Base-by-base conservation (phyloP, 2,888 invertebrate genomes). In the Escarpia spicata region DNA sequence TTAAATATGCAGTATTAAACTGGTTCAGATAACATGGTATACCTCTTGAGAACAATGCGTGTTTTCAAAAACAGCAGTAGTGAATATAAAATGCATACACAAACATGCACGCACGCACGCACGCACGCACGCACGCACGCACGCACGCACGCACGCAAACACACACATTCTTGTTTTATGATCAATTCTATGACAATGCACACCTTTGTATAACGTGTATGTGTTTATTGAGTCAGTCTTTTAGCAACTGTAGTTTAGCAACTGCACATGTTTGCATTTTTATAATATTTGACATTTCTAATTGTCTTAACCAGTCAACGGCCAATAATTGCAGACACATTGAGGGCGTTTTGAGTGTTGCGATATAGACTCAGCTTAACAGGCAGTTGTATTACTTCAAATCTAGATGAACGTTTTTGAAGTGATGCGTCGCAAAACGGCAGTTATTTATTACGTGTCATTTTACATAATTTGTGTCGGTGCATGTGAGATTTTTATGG, bases 1-100 rank as follows among this genome's bases (percentile, higher is more conserved):
- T 75, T 26, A 75, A 75, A 75, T 75, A 75, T 75, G 75, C 75
- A 75, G 75, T 75, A 75, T 75, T 75, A 75, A 75, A 26, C 75
- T 75, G 75, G 75, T 75, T 75, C 75, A 75, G 19, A 75, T 75
- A 75, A 75, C 75, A 75, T 19, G 75, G 75, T 75, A 75, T 75
- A 75, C 75, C 75, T 75, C 75, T n/a, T 75, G 75, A 75, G 75
- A 75, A 75, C 2, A 26, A 26, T 75, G 75, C 75, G 19, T 75
- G 75, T 75, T 75, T 75, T 75, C 26, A 26, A n/a, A 75, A 75
- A 75, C 37, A 75, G 6, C 75, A 19, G 6, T 75, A 75, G 75
- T 75, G 75, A 75, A n/a, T 75, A 75, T 75, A 15, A 75, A 75
- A 75, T 75, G 75, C 75, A 75, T 26, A 75, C 75, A n/a, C 75